These are phyloP conservation scores for Dryocosmus kuriphilus DNA, from an alignment of 2,888 invertebrate genomes.

Conservation along the genomic window DNA sequence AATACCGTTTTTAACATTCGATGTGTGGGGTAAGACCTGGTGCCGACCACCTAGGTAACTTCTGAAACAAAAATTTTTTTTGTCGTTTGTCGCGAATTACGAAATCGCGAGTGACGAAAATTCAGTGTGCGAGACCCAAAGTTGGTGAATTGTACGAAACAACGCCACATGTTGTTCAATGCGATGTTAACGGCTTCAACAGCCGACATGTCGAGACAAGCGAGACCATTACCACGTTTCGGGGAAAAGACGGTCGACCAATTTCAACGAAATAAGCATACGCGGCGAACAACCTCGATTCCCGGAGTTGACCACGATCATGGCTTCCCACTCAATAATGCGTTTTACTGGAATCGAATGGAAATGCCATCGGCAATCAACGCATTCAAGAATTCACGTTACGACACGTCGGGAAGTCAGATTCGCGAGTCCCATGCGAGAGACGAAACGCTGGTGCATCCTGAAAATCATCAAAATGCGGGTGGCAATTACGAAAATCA, in stretches of 20 bases:
- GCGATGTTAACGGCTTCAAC: too few species aligned
- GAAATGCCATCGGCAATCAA: constrained; percentile 14
- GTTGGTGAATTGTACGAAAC: not conserved
- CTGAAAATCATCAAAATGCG: not conserved
- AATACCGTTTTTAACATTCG: too few species aligned
- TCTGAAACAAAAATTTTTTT: too few species aligned
- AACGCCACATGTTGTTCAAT: not conserved
- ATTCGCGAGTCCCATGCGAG: not conserved
- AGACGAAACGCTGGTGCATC: not conserved
- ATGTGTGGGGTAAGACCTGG: too few species aligned
- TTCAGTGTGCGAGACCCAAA: not conserved
- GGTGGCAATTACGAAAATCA: not conserved
- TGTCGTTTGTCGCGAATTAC: not conserved
- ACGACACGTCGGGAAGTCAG: not conserved
- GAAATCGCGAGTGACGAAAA: not conserved
- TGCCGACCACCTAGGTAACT: too few species aligned
- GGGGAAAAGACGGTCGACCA: not conserved
- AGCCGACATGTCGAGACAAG: not conserved
- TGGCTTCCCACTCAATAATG: not conserved
- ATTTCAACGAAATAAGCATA: not conserved
- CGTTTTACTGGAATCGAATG: not conserved
- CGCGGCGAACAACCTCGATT: not conserved
- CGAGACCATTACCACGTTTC: not conserved
- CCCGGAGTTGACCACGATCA: not conserved
- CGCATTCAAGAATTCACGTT: constrained; percentile 11